Evolutionary conservation across 37 sponge, comb jelly and placozoan species (phyloP), one percentile per base, ranked within the genome.

Genomic region (Petrosia ficiformis): DNA sequence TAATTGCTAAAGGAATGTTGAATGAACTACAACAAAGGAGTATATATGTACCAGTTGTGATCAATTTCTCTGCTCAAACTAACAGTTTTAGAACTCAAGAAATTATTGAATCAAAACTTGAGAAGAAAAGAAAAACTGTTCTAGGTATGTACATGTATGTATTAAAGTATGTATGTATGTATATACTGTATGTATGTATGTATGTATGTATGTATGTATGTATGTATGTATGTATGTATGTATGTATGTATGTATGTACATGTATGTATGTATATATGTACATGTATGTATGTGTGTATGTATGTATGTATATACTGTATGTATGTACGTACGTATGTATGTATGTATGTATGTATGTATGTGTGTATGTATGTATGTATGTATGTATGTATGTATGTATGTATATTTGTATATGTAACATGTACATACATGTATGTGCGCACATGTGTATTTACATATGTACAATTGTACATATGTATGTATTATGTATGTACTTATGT

Each of bases 51-150:
- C 85, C 82, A 35, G 87, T 93, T 1, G 66, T 80, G 22, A 78
- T 98, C 66, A 98, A 98, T 91, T 98, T 98, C 84, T 98, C 99
- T 35, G 99, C 99, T 35, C 99, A 98, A 60, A 98, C 99, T 33
- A 95, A 75, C 84, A 95, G 96, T 74, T 57, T 78, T 26, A 77
- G 93, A 41, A 98, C 96, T 22, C 99, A 98, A 78, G 99, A 93
- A 72, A 95, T 95, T 11, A 90, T 98, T 59, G 99, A 98, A 82
- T 88, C 89, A 16, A 98, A 98, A 60, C 85, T 98, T 43, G 99
- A 98, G 87, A 98, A 92, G 82, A 98, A 95, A 71, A 68, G 99
- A 30, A 98, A 98, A 67, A 98, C 86, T 38, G 87, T 98, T 57
- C 80, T 98, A 30, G 95, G 94, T 93, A 48, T 78, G 34, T 78